These are phyloP conservation scores for Neotoxoptera formosana DNA, from an alignment of 1,140 invertebrate genomes.

Conservation along the genomic window DNA sequence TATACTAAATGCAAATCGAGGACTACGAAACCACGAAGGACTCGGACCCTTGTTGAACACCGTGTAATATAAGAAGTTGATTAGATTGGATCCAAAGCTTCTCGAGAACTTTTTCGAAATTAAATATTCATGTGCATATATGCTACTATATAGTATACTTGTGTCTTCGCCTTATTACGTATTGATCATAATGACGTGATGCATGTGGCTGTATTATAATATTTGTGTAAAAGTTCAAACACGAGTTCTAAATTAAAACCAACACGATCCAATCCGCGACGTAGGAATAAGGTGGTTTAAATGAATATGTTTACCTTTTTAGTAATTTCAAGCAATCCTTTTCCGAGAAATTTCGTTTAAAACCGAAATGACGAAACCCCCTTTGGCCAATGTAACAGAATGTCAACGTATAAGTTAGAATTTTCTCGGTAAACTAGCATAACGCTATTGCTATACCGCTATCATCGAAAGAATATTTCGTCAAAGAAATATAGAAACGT, in stretches of 20 bases:
- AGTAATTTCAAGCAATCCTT: not conserved
- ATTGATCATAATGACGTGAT: not conserved
- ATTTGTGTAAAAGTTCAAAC: not conserved
- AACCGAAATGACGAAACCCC: not conserved
- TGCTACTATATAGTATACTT: too few species aligned
- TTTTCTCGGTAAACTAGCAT: not conserved
- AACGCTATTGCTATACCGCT: not conserved
- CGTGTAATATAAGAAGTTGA: not conserved
- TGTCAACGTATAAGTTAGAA: not conserved
- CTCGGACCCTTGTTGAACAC: not conserved
- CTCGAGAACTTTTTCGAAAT: not conserved
- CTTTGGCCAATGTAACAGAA: not conserved
- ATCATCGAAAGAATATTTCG: not conserved
- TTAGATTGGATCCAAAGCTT: not conserved
- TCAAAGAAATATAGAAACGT: not conserved
- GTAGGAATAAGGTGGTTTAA: not conserved
- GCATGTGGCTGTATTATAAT: not conserved
- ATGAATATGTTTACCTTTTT: constrained; percentile 25
- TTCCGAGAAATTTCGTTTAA: not conserved
- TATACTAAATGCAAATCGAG: constrained; percentile 17
- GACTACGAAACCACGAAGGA: not conserved
- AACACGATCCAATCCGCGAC: not conserved
- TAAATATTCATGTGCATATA: not conserved
- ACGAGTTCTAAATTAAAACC: not conserved
- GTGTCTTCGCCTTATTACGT: not conserved